Evolutionary conservation across 1,140 invertebrate genomes (phyloP).

Genomic region (Neelides sp.): DNA sequence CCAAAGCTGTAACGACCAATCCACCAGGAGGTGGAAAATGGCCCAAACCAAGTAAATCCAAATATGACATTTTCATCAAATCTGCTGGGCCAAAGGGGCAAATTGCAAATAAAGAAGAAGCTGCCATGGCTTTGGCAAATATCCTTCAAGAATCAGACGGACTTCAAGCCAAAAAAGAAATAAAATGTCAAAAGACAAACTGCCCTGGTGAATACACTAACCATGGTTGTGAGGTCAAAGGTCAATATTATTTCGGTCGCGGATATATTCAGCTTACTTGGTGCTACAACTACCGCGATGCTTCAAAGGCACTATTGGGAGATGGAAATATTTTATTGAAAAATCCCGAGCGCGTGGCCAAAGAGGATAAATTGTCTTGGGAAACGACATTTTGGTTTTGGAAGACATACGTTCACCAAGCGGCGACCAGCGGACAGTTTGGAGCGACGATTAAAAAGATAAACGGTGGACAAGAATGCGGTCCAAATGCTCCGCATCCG

Average conservation of each 20-base stretch:
- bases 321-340: not conserved
- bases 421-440: too few relatives aligned
- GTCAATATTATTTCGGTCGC: slow-evolving; percentile 5
- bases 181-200: not conserved
- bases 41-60: not conserved
- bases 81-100: not conserved
- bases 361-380: not conserved
- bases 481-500: too few relatives aligned
- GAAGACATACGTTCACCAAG: not conserved
- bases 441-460: too few relatives aligned
- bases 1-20: too few relatives aligned
- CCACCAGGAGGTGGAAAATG: too few relatives aligned
- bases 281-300: slow-evolving; percentile 7
- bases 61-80: not conserved
- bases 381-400: slow-evolving; percentile 8
- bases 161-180: not conserved
- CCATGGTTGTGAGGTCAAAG: not conserved
- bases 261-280: slow-evolving; percentile 8
- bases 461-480: too few relatives aligned
- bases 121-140: slow-evolving; percentile 1
- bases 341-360: not conserved
- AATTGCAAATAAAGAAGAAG: not conserved
- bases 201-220: not conserved
- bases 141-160: slow-evolving; percentile 4
- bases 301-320: not conserved